Base-by-base conservation (phyloP, 2,113 vertebrate genomes). In the Scytalopus superciliaris region DNA sequence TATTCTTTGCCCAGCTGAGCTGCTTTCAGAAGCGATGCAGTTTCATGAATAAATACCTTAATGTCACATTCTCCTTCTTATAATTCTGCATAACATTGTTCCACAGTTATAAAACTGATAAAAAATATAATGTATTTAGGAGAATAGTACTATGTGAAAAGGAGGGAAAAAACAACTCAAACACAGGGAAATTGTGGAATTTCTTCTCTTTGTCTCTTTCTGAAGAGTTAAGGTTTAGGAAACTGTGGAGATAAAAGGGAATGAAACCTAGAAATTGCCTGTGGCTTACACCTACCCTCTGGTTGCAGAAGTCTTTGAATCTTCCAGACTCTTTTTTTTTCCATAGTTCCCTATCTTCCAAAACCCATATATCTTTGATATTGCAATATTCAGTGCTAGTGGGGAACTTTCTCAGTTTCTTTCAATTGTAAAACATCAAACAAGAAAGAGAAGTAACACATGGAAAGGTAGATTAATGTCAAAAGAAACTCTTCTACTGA, bases 381-480 rank as follows among this genome's bases (percentile, higher is more conserved):
- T 78, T 87, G 74, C 90, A 91, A 72, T 91, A 93, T 94, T 91
- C n/a, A 68, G 53, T 87, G 78, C 70, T 90, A 76, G 78, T 91
- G 69, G 66, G 84, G n/a, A 96, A 63, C 24, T 89, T 73, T 76
- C 66, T 76, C 62, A 75, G 39, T 9, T 84, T 57, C 62, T 91
- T 87, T 96, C 82, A 73, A 69, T 91, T 87, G 82, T 76, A 87
- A 79, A 82, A 93, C 87, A 79, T 95, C 87, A 96, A 95, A 96
- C 49, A 17, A 82, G 42, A 87, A 81, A 75, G 28, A 81, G 39
- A 68, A 82, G 21, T 82, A 94, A 79, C n/a, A 72, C 35, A 49
- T 53, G 39, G 60, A 94, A 93, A 95, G 40, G 22, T 56, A 94
- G 47, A 79, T 93, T 82, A 82, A 79, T 85, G 62, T 85, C 35